Evolutionary conservation across 2,888 invertebrate genomes (phyloP).

Genomic region (Coleophora flavipennella): DNA sequence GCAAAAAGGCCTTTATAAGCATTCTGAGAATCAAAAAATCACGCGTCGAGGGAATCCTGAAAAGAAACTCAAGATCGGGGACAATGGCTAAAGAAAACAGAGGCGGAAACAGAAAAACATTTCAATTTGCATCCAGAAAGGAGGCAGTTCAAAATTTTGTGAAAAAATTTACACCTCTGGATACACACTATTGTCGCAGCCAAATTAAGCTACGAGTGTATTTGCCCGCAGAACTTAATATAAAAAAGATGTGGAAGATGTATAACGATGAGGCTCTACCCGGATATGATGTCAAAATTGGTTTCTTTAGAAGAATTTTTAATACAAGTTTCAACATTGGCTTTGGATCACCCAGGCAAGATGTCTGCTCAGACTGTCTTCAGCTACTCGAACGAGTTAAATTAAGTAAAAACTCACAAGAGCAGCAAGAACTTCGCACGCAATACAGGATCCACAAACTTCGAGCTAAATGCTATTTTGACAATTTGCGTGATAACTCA

Average conservation of each 20-base stretch:
- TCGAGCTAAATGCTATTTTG: slow-evolving; percentile 13
- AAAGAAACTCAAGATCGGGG: slow-evolving; percentile 3
- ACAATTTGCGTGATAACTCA: slow-evolving; percentile 8
- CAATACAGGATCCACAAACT: slow-evolving; percentile 9
- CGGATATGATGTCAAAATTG: slow-evolving; percentile 11
- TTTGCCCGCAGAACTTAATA: slow-evolving; percentile 6
- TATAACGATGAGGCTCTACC: slow-evolving; percentile 8
- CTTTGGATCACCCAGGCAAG: slow-evolving; percentile 14
- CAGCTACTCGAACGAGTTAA: slow-evolving; percentile 13
- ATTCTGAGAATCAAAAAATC: slow-evolving; percentile 5
- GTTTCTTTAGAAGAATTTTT: slow-evolving; percentile 16
- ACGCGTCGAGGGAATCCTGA: slow-evolving; percentile 5
- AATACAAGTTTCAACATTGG: slow-evolving; percentile 17
- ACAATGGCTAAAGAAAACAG: slow-evolving; percentile 7
- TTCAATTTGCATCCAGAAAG: slow-evolving; percentile 6
- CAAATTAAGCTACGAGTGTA: slow-evolving; percentile 4
- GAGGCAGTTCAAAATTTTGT: slow-evolving; percentile 11
- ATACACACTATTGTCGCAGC: slow-evolving; percentile 10
- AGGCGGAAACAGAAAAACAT: slow-evolving; percentile 10
- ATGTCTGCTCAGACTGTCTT: slow-evolving; percentile 15
- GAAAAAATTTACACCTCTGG: slow-evolving; percentile 8
- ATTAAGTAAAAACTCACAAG: background rate
- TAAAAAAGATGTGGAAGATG: slow-evolving; percentile 7
- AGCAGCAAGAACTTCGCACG: background rate
- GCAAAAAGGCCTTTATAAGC: slow-evolving; percentile 4